A percentile compares a stretch with the other conserved stretches of the same genome.
Evolutionary conservation across 2,113 vertebrate species (phyloP).

Genomic region (Ammodytes dubius): DNA sequence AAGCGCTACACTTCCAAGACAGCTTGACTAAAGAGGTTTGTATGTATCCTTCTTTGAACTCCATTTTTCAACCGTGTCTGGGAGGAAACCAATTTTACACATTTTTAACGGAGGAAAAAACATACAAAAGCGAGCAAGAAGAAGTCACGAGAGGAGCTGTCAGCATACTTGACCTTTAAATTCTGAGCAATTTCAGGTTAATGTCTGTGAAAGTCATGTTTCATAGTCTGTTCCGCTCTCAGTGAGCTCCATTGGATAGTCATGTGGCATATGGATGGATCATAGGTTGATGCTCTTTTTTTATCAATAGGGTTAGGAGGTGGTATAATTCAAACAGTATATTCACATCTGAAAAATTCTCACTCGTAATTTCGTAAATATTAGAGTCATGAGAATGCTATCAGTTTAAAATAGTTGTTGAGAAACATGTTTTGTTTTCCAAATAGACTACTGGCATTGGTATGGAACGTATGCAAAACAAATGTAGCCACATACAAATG

Average conservation of each 20-base stretch:
- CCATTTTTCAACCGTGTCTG: background rate
- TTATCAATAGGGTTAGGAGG: background rate
- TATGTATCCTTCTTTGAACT: slow-evolving; percentile 22
- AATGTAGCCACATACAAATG: no score
- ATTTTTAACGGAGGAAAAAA: background rate
- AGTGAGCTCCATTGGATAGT: background rate
- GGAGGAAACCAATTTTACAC: background rate
- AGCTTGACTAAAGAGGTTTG: slow-evolving; percentile 34
- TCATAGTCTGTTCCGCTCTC: background rate
- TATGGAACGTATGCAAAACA: no score
- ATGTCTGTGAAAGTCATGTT: background rate
- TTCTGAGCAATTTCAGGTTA: background rate
- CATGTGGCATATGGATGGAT: background rate
- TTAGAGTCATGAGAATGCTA: background rate
- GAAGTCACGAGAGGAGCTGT: background rate
- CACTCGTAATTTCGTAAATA: background rate
- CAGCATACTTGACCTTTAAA: slow-evolving; percentile 9
- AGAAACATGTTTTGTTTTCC: background rate
- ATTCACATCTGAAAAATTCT: background rate
- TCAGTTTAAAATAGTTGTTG: background rate
- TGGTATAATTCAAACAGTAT: background rate
- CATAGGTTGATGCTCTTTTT: background rate
- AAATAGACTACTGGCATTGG: no score
- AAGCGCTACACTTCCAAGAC: background rate
- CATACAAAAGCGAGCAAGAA: background rate